Conservation (phyloP, 1,140 invertebrate species). For the Papilio machaon region DNA sequence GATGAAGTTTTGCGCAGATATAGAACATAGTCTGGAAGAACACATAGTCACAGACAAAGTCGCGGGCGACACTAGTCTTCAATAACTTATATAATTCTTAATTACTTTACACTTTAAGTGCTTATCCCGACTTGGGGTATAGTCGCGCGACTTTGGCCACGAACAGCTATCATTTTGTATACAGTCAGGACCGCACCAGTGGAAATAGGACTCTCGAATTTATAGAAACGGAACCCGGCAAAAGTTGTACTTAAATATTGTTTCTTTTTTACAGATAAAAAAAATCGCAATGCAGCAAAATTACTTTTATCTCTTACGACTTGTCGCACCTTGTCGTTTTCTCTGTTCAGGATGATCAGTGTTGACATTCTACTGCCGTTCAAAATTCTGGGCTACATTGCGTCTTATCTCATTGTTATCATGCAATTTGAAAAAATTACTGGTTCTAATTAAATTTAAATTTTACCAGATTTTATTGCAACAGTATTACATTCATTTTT, state of each 20-base stretch:
- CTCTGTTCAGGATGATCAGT: background rate
- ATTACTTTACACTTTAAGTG: no score
- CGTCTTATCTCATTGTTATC: background rate
- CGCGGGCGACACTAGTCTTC: no score
- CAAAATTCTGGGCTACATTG: background rate
- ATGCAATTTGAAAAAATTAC: background rate
- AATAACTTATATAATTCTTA: no score
- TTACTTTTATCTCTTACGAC: background rate
- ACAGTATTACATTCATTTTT: background rate
- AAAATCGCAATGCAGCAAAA: background rate
- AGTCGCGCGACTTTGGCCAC: no score
- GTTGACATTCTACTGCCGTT: conserved; percentile 8
- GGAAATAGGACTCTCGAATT: background rate
- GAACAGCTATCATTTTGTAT: no score
- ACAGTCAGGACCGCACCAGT: no score
- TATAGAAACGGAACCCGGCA: no score
- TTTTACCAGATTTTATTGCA: background rate
- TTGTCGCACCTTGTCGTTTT: background rate
- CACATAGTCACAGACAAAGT: no score
- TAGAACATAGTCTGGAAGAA: no score
- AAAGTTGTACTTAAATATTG: background rate
- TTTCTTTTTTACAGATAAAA: background rate
- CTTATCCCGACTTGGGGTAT: no score
- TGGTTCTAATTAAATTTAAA: background rate
- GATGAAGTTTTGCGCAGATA: no score